These are phyloP conservation scores for Drosophila mayaguana DNA, from an alignment of 2,888 invertebrate species.

Conservation along the genomic window DNA sequence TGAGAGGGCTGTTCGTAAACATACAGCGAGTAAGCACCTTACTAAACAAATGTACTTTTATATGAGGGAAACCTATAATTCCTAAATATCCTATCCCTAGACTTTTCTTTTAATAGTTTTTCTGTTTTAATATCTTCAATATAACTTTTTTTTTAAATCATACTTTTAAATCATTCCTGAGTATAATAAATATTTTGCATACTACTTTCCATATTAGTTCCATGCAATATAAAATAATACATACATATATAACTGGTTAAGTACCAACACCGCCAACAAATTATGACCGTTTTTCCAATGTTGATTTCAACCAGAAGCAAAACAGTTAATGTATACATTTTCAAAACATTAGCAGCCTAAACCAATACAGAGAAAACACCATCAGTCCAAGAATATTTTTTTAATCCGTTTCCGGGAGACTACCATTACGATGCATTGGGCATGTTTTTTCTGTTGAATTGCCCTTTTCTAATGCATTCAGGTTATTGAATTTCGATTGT, in stretches of 20 bases:
- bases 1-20: too few species aligned
- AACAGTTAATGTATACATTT: conserved; percentile 1
- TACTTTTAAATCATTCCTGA: too few species aligned
- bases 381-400: conserved; percentile 42
- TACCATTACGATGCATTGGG: conserved; percentile 68
- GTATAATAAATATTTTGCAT: too few species aligned
- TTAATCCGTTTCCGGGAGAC: conserved; percentile 76
- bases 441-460: conserved; percentile 44
- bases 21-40: too few species aligned
- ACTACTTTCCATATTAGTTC: background rate
- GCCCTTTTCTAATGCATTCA: conserved; percentile 53
- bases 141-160: too few species aligned
- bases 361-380: conserved; percentile 3
- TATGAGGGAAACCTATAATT: too few species aligned
- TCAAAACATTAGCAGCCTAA: background rate
- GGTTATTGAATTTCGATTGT: conserved; percentile 32
- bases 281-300: background rate
- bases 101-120: too few species aligned
- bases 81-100: too few species aligned
- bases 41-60: too few species aligned
- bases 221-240: background rate
- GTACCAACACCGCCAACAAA: background rate
- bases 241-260: background rate
- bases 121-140: too few species aligned
- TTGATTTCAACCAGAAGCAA: conserved; percentile 2